Evolutionary conservation across 2,113 vertebrate species (phyloP).

Genomic region (Catagonus wagneri): DNA sequence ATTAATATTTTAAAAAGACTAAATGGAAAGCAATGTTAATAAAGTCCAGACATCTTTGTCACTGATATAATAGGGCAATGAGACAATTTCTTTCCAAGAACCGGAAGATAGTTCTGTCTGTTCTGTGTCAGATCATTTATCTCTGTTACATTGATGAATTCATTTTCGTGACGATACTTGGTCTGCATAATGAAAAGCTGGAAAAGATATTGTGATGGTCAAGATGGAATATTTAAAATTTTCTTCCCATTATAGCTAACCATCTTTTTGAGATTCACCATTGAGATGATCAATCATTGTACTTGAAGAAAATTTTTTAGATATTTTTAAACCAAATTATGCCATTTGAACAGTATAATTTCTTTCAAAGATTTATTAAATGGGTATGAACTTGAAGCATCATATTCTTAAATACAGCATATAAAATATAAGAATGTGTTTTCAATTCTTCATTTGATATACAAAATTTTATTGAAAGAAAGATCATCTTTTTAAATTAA

Average conservation of each 20-base stretch:
- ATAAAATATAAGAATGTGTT: neutral
- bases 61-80: slow-evolving; percentile 91
- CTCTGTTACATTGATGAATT: slow-evolving; percentile 94
- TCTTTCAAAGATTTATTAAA: slow-evolving; percentile 53
- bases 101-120: slow-evolving; percentile 89
- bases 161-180: slow-evolving; percentile 92
- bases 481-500: neutral
- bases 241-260: slow-evolving; percentile 86
- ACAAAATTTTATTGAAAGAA: neutral
- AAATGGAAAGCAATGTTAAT: slow-evolving; percentile 93
- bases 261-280: slow-evolving; percentile 87
- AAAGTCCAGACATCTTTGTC: slow-evolving; percentile 90
- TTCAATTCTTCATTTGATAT: neutral
- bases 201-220: slow-evolving; percentile 87
- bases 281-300: slow-evolving; percentile 86
- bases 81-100: slow-evolving; percentile 91
- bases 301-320: slow-evolving; percentile 32
- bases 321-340: slow-evolving; percentile 59
- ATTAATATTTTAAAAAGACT: slow-evolving; percentile 93
- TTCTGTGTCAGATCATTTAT: slow-evolving; percentile 93
- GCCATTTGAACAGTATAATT: slow-evolving; percentile 8
- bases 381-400: neutral
- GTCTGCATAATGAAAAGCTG: slow-evolving; percentile 93
- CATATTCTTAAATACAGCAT: neutral
- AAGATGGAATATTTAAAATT: slow-evolving; percentile 88